Percentiles rank a stretch among this genome's conserved stretches.
Conservation (phyloP, 2,888 invertebrate species). For the Ditula angustiorana region DNA sequence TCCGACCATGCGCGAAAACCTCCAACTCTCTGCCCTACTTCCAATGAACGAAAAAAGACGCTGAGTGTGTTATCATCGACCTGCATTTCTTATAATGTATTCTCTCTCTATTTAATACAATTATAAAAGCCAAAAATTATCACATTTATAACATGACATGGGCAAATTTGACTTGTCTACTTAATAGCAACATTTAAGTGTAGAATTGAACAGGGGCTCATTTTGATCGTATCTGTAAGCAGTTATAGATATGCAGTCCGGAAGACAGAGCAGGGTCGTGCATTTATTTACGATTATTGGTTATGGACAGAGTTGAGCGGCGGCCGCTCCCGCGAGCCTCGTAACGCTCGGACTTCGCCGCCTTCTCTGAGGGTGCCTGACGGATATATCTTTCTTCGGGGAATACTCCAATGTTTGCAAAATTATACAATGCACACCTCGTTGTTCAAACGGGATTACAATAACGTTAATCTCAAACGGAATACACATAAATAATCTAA, state of each 20-base stretch:
- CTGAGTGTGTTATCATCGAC: no score
- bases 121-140: no score
- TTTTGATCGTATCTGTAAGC: background rate
- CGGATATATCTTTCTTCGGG: slow-evolving; percentile 81
- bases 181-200: no score
- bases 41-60: no score
- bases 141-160: no score
- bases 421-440: slow-evolving; percentile 73
- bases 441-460: slow-evolving; percentile 22
- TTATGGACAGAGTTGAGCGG: slow-evolving; percentile 82
- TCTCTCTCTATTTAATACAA: no score
- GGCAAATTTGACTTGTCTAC: no score
- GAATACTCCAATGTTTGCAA: slow-evolving; percentile 68
- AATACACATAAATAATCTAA: background rate
- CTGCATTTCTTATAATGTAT: no score
- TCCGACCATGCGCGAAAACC: no score
- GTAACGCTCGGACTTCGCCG: slow-evolving; percentile 78
- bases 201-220: background rate
- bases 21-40: no score
- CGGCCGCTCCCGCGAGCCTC: slow-evolving; percentile 78
- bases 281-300: slow-evolving; percentile 85
- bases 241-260: slow-evolving; percentile 39
- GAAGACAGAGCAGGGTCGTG: slow-evolving; percentile 54
- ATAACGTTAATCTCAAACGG: background rate
- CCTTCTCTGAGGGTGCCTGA: slow-evolving; percentile 71